These are phyloP conservation scores for Paramormyrops kingsleyae DNA, from an alignment of 2,113 vertebrate genomes.

Conservation along the genomic window DNA sequence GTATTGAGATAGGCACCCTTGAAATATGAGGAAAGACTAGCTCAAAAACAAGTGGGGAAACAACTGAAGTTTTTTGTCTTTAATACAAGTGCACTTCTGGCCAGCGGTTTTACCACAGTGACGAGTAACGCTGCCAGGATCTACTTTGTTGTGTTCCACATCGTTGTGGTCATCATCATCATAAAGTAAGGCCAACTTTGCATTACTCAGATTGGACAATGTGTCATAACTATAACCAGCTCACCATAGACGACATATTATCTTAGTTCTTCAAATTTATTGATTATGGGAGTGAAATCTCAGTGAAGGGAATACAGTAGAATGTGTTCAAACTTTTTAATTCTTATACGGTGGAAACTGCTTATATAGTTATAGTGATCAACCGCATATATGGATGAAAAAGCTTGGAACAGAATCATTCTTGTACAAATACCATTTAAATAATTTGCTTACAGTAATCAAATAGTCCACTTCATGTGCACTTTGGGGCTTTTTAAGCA, in stretches of 20 bases:
- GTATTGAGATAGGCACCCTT: not conserved
- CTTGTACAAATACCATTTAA: no score
- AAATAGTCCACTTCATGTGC: no score
- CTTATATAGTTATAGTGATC: no score
- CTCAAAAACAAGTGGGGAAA: not conserved
- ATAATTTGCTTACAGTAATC: no score
- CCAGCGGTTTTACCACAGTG: conserved; percentile 70
- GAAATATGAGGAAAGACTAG: not conserved
- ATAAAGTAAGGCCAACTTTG: conserved; percentile 71
- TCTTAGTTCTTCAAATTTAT: not conserved
- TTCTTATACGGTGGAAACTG: no score
- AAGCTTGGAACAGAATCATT: no score
- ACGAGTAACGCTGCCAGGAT: conserved; percentile 70
- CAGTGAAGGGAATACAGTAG: not conserved
- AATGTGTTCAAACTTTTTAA: not conserved
- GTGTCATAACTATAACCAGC: not conserved
- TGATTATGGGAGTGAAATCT: not conserved
- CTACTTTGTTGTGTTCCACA: conserved; percentile 85
- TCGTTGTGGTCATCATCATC: conserved; percentile 84
- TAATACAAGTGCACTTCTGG: conserved; percentile 69
- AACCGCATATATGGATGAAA: no score
- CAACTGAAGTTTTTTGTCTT: conserved; percentile 43
- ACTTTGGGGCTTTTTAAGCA: no score
- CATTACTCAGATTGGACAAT: not conserved
- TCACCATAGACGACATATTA: not conserved